Base-by-base conservation (phyloP, 1,140 invertebrate species). In the Musca domestica region DNA sequence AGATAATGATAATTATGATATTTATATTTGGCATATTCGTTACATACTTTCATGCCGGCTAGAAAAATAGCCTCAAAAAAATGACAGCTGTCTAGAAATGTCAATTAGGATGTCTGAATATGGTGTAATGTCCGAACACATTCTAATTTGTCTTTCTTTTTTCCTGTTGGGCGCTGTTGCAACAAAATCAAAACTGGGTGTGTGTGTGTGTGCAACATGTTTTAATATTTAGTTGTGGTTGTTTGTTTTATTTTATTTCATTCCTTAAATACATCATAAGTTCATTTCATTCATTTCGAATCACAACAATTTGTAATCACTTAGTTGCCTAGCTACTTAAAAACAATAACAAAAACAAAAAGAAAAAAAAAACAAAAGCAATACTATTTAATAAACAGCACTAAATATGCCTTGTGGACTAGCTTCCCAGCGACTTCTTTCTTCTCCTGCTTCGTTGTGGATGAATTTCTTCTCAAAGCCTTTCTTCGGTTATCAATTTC, bases 401-500 rank as follows among this genome's bases (percentile, higher is more conserved):
- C 49, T 51, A 19, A 22, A 20, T 51, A 51, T 51, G 4, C 17
- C 17, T 17, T 17, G n/a, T n/a, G 2, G 7, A 34, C 3, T n/a
- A 7, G 56, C 56, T 61, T 30, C 34, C 25, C 12, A 9, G 41
- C 41, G 19, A 54, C n/a, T 19, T 1, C n/a, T 67, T 41, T 48
- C 34, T 30, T 30, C 27, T 25, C 27, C 20, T 51, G 7, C 41
- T 15, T 6, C 23, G 6, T n/a, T n/a, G n/a, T n/a, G n/a, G n/a
- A 34, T 23, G 1, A 19, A 3, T 56, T 10, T 6, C n/a, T 14
- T 17, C n/a, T 66, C 34, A 66, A 17, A 74, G 72, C 34, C 77
- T 81, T 68, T 81, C 75, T 67, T 76, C 74, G 19, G 71, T 80
- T 19, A 81, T 80, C n/a, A 81, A 73, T 69, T 76, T 83, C 76